Percentiles rank a stretch among this genome's conserved stretches.
Evolutionary conservation across 2,797 vertebrate genomes (phyloP).

Genomic region (Schizopygopsis pylzovi): DNA sequence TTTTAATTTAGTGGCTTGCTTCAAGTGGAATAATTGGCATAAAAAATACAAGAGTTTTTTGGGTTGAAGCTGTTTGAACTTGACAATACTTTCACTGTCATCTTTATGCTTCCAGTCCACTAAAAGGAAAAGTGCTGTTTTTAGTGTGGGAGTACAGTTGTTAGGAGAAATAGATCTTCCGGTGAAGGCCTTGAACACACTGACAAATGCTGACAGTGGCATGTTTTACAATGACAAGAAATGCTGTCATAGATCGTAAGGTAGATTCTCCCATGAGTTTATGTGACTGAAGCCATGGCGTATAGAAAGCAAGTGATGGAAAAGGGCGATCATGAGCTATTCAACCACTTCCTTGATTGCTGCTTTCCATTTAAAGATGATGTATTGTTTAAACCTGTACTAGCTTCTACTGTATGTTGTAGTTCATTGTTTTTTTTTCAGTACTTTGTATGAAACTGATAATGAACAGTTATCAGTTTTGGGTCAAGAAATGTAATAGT

Average conservation of each 20-base stretch:
- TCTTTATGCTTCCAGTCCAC: neutral
- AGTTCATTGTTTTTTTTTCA: neutral
- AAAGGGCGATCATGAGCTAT: neutral
- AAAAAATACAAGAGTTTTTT: slow-evolving; percentile 22
- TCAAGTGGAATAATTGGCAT: slow-evolving; percentile 29
- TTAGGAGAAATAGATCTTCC: slow-evolving; percentile 24
- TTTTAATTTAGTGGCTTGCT: neutral
- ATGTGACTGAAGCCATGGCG: neutral
- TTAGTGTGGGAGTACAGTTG: slow-evolving; percentile 18
- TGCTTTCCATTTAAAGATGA: neutral
- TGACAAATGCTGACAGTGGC: slow-evolving; percentile 25
- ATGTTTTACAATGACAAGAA: slow-evolving; percentile 40
- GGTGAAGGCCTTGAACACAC: slow-evolving; percentile 29
- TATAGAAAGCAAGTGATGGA: slow-evolving; percentile 13
- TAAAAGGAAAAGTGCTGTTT: slow-evolving; percentile 2
- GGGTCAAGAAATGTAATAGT: neutral
- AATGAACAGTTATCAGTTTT: neutral
- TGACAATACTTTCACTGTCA: neutral
- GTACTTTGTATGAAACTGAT: neutral
- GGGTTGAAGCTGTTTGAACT: slow-evolving; percentile 7
- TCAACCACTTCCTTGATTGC: neutral
- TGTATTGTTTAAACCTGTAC: neutral
- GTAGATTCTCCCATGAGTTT: slow-evolving; percentile 1
- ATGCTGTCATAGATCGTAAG: slow-evolving; percentile 14
- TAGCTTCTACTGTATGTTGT: neutral